These are phyloP conservation scores for Rhinichthys klamathensis DNA, from an alignment of 2,113 vertebrate genomes.

Conservation along the genomic window DNA sequence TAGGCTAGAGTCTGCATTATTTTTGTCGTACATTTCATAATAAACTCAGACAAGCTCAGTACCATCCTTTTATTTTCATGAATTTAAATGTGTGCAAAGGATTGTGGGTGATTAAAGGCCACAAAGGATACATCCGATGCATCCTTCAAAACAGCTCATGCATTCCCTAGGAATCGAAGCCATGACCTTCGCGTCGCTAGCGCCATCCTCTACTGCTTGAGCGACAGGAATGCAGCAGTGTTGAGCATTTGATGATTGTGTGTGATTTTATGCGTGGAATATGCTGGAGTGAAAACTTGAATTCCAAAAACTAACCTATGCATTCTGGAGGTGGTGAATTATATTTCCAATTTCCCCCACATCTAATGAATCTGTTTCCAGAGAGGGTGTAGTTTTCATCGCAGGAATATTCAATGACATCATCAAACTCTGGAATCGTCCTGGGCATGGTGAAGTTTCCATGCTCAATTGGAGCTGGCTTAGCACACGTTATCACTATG, in stretches of 20 bases:
- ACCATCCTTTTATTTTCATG: too few relatives aligned
- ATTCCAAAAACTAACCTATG: slow-evolving; percentile 59
- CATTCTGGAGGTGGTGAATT: slow-evolving; percentile 61
- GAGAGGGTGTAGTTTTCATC: slow-evolving; percentile 52
- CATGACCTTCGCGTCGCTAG: too few relatives aligned
- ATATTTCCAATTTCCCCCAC: slow-evolving; percentile 55
- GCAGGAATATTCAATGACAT: slow-evolving; percentile 61
- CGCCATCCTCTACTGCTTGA: background rate
- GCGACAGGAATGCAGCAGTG: background rate
- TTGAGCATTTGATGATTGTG: background rate
- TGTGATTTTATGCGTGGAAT: background rate
- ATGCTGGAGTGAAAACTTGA: background rate
- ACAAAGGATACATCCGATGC: too few relatives aligned
- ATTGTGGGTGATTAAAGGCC: too few relatives aligned
- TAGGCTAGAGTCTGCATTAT: too few relatives aligned
- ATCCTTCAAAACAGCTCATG: too few relatives aligned
- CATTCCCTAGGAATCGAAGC: too few relatives aligned
- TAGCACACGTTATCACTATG: slow-evolving; percentile 60
- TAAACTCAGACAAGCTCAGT: too few relatives aligned
- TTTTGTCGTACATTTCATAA: too few relatives aligned
- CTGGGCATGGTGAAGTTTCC: slow-evolving; percentile 13
- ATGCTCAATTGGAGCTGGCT: slow-evolving; percentile 44
- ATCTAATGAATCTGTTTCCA: slow-evolving; percentile 48
- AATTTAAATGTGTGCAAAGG: too few relatives aligned
- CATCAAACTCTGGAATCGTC: background rate